Conservation (phyloP, 2,113 vertebrate genomes). For the Malaclemys terrapin region DNA sequence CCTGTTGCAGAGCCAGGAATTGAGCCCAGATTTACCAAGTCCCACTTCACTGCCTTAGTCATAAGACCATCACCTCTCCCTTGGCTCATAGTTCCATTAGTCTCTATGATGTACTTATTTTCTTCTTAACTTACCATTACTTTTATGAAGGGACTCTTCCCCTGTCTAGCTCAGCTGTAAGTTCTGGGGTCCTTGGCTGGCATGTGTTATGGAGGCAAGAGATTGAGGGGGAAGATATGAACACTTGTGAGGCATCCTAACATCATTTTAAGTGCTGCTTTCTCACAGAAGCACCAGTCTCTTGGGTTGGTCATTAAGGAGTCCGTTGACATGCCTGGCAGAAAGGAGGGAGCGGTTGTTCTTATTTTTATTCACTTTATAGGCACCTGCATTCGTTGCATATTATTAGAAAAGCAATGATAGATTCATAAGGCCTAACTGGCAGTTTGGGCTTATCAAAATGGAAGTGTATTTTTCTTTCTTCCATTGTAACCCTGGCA, state of each 20-base stretch:
- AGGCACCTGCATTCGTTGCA: background rate
- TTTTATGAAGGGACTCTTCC: no score
- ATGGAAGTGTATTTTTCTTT: background rate
- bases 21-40: background rate
- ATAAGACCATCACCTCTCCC: rapidly evolving
- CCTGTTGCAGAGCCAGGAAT: background rate
- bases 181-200: no score
- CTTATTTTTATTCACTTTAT: no score
- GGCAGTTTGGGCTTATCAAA: background rate
- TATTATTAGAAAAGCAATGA: background rate
- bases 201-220: no score
- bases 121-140: no score
- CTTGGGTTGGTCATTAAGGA: background rate
- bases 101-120: background rate
- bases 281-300: rapidly evolving
- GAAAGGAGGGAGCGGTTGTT: background rate
- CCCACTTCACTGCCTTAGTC: rapidly evolving
- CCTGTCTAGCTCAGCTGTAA: no score
- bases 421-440: background rate
- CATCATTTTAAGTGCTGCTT: background rate
- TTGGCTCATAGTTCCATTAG: background rate
- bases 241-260: rapidly evolving
- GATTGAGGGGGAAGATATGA: no score
- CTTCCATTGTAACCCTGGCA: background rate
- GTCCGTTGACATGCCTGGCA: rapidly evolving